phyloP scores from a whole-genome alignment of 2,888 invertebrate genomes.

The Pandemis corylana region DNA sequence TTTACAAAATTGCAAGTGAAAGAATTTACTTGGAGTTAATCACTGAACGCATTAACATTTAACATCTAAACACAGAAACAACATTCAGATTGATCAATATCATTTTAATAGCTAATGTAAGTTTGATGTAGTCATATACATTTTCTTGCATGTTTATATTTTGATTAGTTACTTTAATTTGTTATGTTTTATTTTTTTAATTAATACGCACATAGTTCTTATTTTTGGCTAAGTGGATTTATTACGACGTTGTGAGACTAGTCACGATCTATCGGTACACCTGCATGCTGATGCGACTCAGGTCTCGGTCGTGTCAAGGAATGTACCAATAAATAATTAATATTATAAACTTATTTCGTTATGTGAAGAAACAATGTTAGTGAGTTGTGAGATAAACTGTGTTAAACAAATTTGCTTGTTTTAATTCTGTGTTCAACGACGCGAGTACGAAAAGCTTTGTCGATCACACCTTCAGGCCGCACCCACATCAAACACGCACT shows the following conservation, averaged over 20 bases:
- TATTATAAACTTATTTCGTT: conserved; percentile 14
- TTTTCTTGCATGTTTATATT: background rate
- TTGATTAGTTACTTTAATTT: conserved; percentile 10
- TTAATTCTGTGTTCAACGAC: background rate
- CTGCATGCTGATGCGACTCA: background rate
- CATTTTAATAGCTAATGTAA: conserved; percentile 16
- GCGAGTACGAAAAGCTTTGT: background rate
- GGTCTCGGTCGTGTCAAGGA: conserved; percentile 1
- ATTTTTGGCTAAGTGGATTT: conserved; percentile 10
- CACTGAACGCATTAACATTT: conserved; percentile 12
- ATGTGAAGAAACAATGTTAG: conserved; percentile 6
- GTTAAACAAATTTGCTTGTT: background rate
- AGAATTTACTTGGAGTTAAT: background rate
- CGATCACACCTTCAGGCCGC: too few relatives aligned
- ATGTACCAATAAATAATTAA: conserved; percentile 9
- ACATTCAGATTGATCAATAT: conserved; percentile 34
- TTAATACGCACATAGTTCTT: background rate
- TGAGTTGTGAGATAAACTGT: conserved; percentile 13
- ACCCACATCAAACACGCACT: too few relatives aligned
- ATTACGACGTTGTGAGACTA: background rate
- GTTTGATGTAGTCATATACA: conserved; percentile 8
- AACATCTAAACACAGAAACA: conserved; percentile 34
- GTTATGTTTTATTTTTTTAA: background rate
- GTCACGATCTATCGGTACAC: background rate
- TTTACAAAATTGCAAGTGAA: background rate